A percentile compares a stretch with the other conserved stretches of the same genome.
These are phyloP conservation scores for Podocnemis expansa DNA, from an alignment of 2,113 vertebrate species.

Conservation along the genomic window DNA sequence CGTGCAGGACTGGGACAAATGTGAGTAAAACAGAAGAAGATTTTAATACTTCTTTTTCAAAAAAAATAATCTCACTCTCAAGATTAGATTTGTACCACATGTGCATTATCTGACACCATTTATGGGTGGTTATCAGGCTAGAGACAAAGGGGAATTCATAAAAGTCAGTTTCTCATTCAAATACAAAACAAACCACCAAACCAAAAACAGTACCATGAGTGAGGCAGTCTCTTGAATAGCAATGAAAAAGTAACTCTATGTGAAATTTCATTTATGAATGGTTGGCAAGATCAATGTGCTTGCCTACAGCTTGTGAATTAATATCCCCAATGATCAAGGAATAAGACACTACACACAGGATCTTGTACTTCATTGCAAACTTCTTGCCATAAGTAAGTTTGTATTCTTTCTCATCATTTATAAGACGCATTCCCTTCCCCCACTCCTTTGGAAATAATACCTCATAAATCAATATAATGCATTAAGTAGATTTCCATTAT, in stretches of 20 bases:
- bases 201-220: neutral
- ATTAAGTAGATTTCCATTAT: neutral
- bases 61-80: neutral
- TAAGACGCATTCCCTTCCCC: neutral
- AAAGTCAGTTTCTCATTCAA: slow-evolving; percentile 36
- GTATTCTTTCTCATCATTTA: slow-evolving; percentile 36
- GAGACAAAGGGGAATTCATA: neutral
- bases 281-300: slow-evolving; percentile 72
- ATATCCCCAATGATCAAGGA: slow-evolving; percentile 46
- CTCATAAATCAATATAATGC: slow-evolving; percentile 31
- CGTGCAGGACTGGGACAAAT: neutral
- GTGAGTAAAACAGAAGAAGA: neutral
- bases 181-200: neutral
- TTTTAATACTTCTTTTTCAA: neutral
- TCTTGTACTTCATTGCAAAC: slow-evolving; percentile 26
- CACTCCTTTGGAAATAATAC: slow-evolving; percentile 11
- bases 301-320: slow-evolving; percentile 65
- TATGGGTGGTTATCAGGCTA: neutral
- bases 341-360: slow-evolving; percentile 20
- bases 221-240: slow-evolving; percentile 24
- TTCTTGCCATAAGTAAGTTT: slow-evolving; percentile 37
- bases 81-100: neutral
- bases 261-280: slow-evolving; percentile 69
- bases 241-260: slow-evolving; percentile 50
- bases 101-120: neutral